phyloP scores from a whole-genome alignment of 2,888 invertebrate genomes.

The Pteria penguin region DNA sequence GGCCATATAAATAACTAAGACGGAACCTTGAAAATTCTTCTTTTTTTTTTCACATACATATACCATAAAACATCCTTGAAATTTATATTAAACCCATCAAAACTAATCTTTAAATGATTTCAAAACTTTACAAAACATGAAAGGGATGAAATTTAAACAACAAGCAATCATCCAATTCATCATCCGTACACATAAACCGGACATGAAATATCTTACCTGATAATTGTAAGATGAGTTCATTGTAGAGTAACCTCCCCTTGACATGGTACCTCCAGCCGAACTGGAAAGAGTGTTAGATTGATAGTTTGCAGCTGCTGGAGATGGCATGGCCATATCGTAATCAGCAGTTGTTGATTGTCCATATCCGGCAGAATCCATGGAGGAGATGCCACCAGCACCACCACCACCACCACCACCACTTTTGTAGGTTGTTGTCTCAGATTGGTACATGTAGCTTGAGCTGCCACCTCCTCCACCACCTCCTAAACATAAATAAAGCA shows the following conservation, averaged over 20 bases:
- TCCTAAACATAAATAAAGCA: no score
- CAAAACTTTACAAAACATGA: no score
- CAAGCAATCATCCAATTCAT: no score
- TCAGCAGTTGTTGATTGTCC: conserved; percentile 28
- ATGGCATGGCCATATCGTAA: conserved; percentile 27
- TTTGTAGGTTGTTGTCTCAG: conserved; percentile 25
- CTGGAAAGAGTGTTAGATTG: conserved; percentile 57
- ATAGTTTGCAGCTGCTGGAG: conserved; percentile 58
- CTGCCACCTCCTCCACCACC: conserved; percentile 26
- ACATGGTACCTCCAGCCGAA: conserved; percentile 40
- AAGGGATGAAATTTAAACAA: no score
- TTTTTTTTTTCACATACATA: no score
- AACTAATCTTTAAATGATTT: no score
- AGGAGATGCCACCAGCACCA: conserved; percentile 17
- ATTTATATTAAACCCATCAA: no score
- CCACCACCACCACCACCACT: conserved; percentile 37
- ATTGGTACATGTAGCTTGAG: conserved; percentile 16
- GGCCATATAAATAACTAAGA: no score
- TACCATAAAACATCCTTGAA: no score
- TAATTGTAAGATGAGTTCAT: conserved; percentile 67
- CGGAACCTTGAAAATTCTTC: no score
- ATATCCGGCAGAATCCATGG: conserved; percentile 21
- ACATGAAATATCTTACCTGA: conserved; percentile 55
- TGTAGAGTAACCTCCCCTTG: conserved; percentile 51
- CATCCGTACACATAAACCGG: no score